phyloP scores from a whole-genome alignment of 2,797 vertebrate genomes.

The Phrynocephalus forsythii region DNA sequence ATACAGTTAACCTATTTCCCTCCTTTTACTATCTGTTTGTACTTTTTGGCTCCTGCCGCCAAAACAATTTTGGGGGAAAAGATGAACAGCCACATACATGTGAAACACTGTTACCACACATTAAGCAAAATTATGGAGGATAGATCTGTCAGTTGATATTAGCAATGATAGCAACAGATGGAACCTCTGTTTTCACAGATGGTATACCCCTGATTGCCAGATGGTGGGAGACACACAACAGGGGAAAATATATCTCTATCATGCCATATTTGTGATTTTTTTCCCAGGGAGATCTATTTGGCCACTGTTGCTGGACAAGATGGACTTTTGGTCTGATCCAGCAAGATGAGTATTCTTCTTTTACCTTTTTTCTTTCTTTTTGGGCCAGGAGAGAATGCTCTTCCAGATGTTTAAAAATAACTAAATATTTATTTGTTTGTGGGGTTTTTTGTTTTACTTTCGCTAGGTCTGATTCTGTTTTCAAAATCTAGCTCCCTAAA shows the following conservation, averaged over 20 bases:
- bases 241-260: conserved; percentile 4
- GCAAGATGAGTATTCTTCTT: background rate
- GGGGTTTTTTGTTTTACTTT: too few species aligned
- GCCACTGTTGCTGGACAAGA: conserved; percentile 1
- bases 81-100: conserved; percentile 2
- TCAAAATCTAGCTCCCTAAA: background rate
- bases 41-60: background rate
- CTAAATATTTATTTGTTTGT: too few species aligned
- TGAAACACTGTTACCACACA: conserved; percentile 20
- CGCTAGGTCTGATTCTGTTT: too few species aligned
- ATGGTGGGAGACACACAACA: conserved; percentile 8
- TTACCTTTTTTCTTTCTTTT: too few species aligned
- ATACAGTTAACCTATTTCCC: background rate
- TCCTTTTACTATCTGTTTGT: background rate
- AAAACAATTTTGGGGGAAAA: background rate
- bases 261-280: conserved; percentile 1
- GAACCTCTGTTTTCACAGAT: conserved; percentile 21
- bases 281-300: background rate
- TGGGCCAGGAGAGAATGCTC: too few species aligned
- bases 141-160: conserved; percentile 14
- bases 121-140: conserved; percentile 17
- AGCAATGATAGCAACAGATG: conserved; percentile 21
- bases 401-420: too few species aligned
- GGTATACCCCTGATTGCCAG: background rate
- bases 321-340: background rate